phyloP scores from a whole-genome alignment of 2,888 invertebrate genomes.

The Stenodema calcarata region DNA sequence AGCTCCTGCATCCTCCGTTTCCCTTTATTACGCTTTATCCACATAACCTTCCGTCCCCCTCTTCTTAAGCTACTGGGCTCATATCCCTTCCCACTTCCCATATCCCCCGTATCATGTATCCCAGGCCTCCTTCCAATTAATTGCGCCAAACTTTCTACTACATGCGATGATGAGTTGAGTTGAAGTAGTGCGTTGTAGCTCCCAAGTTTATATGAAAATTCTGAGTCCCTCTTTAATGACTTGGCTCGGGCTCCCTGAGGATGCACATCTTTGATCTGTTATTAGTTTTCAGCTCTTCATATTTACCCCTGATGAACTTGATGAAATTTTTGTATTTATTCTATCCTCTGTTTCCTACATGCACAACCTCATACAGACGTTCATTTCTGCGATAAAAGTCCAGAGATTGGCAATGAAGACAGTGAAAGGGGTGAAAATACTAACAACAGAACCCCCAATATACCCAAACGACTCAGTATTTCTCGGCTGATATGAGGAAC shows the following conservation, averaged over 20 bases:
- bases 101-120: neutral
- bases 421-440: no score
- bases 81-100: neutral
- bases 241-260: neutral
- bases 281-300: neutral
- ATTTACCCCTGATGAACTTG: neutral
- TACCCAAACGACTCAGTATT: no score
- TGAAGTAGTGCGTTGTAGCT: neutral
- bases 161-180: neutral
- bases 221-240: neutral
- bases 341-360: no score
- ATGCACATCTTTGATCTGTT: neutral
- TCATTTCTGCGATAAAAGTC: no score
- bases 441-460: no score
- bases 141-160: neutral
- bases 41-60: neutral
- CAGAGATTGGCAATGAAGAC: no score
- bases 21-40: neutral
- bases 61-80: neutral
- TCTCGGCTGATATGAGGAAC: no score
- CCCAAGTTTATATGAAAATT: neutral
- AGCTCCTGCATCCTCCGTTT: conserved; percentile 2
- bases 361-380: no score
- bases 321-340: no score
- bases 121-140: neutral